A percentile compares a stretch with the other conserved stretches of the same genome.
Evolutionary conservation across 1,140 invertebrate genomes (phyloP).

Genomic region (Aricia agestis): DNA sequence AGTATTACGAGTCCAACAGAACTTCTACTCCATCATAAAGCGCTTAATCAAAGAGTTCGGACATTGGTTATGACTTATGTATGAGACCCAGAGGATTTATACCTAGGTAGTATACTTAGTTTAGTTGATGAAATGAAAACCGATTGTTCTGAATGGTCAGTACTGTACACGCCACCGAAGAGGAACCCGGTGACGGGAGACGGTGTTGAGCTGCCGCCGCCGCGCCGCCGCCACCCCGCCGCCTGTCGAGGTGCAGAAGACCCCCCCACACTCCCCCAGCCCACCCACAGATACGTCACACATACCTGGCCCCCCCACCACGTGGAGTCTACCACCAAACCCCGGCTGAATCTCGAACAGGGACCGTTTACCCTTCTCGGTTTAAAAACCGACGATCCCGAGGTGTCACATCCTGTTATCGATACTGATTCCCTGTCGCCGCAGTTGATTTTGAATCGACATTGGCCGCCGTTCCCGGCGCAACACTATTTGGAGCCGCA

Average conservation of each 20-base stretch:
- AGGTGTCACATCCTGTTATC: slow-evolving; percentile 51
- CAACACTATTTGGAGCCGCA: slow-evolving; percentile 61
- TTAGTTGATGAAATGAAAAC: slow-evolving; percentile 53
- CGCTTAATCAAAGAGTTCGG: neutral
- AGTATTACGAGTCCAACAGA: no score
- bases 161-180: slow-evolving; percentile 65
- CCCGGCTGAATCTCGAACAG: slow-evolving; percentile 36
- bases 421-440: slow-evolving; percentile 60
- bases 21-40: no score
- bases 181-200: slow-evolving; percentile 75
- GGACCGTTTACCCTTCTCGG: slow-evolving; percentile 58
- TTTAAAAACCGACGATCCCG: slow-evolving; percentile 54
- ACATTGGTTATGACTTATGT: neutral
- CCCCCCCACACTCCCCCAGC: slow-evolving; percentile 51
- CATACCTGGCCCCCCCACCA: slow-evolving; percentile 53
- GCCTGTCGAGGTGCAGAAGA: slow-evolving; percentile 68
- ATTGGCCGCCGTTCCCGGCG: slow-evolving; percentile 67
- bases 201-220: slow-evolving; percentile 60
- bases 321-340: slow-evolving; percentile 56
- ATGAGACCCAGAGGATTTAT: neutral
- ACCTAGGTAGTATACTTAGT: neutral
- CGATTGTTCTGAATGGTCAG: slow-evolving; percentile 70
- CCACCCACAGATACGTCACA: slow-evolving; percentile 58
- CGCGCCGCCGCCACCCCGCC: slow-evolving; percentile 59
- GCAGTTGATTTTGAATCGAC: slow-evolving; percentile 50